These are phyloP conservation scores for Drosophila planitibia DNA, from an alignment of 2,888 invertebrate genomes.

Conservation along the genomic window DNA sequence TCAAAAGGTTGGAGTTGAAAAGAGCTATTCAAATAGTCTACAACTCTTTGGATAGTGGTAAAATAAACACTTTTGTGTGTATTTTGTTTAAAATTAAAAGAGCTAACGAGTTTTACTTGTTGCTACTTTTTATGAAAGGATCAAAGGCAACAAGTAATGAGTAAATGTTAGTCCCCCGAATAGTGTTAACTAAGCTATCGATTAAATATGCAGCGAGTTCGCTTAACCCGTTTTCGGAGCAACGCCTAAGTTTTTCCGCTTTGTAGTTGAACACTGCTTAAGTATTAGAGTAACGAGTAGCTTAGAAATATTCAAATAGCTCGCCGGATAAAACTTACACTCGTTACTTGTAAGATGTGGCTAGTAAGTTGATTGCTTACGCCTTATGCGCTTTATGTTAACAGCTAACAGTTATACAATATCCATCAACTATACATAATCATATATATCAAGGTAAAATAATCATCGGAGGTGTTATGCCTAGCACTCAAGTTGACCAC, in stretches of 20 bases:
- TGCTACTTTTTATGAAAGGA: background rate
- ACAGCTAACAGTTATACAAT: constrained; percentile 6
- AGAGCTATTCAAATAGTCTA: background rate
- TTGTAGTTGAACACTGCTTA: background rate
- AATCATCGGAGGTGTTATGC: constrained; percentile 18
- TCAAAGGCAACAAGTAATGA: background rate
- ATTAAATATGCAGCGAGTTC: background rate
- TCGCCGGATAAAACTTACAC: background rate
- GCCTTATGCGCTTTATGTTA: background rate
- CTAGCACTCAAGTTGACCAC: constrained; percentile 1
- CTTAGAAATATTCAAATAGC: background rate
- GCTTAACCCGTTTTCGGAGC: background rate
- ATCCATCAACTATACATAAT: constrained; percentile 40
- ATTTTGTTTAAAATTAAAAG: background rate
- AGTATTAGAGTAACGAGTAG: background rate
- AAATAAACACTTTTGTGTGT: background rate
- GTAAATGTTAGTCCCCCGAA: background rate
- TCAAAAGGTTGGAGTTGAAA: background rate
- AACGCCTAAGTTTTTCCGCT: background rate
- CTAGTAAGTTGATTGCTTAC: background rate
- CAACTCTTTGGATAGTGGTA: background rate
- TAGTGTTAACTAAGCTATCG: background rate
- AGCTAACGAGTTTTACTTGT: background rate
- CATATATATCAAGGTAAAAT: constrained; percentile 22
- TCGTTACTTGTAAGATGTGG: background rate